Conservation (phyloP, 1,140 invertebrate genomes). For the Coelopa frigida region DNA sequence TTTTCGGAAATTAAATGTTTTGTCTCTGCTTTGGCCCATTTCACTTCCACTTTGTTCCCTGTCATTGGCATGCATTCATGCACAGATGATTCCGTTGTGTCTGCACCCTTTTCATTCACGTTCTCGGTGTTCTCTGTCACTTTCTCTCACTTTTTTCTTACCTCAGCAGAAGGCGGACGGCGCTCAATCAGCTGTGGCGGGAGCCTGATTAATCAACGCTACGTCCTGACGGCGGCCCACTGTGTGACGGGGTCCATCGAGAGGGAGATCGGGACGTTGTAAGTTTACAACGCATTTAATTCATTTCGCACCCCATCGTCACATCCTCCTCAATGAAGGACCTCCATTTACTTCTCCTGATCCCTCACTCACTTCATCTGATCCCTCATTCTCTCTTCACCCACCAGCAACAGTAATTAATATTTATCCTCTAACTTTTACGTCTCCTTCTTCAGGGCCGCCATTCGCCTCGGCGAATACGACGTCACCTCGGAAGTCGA, state of each 20-base stretch:
- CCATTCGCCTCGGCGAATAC: constrained; percentile 57
- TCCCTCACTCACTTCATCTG: no score
- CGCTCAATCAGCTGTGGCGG: constrained; percentile 51
- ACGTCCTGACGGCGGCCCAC: constrained; percentile 73
- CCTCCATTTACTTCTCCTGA: background rate
- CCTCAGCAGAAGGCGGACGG: constrained; percentile 23
- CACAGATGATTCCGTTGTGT: no score
- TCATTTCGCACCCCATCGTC: background rate
- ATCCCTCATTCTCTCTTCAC: background rate
- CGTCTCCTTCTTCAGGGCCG: constrained; percentile 27
- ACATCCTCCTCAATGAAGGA: background rate
- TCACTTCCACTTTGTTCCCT: no score
- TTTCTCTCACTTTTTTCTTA: constrained; percentile 3
- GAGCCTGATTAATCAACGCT: constrained; percentile 51
- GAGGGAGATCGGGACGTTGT: constrained; percentile 27
- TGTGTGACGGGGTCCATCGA: constrained; percentile 60
- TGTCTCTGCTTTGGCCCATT: no score
- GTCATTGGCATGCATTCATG: no score
- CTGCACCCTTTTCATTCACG: no score
- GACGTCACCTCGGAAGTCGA: constrained; percentile 50
- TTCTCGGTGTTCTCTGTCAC: no score
- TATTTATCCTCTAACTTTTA: background rate
- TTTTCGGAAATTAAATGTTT: no score
- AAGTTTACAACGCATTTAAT: constrained; percentile 19
- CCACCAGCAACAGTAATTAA: background rate